phyloP scores from a whole-genome alignment of 2,888 invertebrate genomes.

The Acrocera orbiculus region DNA sequence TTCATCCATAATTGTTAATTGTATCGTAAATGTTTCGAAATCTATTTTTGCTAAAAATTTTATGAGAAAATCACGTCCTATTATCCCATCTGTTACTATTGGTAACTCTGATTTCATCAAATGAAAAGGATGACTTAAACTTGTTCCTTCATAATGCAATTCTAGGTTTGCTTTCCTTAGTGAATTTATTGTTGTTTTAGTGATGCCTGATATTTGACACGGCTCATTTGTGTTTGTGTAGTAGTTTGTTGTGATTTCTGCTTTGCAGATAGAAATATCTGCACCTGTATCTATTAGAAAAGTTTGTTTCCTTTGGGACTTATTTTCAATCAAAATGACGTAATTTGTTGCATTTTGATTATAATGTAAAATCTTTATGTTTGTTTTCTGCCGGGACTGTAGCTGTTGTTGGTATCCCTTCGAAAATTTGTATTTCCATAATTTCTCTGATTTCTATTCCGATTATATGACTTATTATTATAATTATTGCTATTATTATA shows the following conservation, averaged over 20 bases:
- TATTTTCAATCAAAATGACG: not conserved
- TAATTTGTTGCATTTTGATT: no score
- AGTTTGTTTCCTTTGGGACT: no score
- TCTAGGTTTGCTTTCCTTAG: no score
- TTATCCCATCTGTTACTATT: conserved; percentile 5
- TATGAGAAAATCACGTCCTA: conserved; percentile 3
- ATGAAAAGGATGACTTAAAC: no score
- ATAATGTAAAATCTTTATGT: no score
- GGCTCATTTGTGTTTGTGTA: not conserved
- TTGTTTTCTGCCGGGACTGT: not conserved
- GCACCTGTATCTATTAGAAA: not conserved
- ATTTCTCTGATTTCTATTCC: not conserved
- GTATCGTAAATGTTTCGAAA: conserved; percentile 2
- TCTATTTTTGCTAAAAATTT: conserved; percentile 2
- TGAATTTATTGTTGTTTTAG: no score
- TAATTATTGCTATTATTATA: not conserved
- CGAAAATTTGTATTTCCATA: not conserved
- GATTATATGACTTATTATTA: not conserved
- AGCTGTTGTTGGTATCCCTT: not conserved
- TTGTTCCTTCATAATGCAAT: not conserved
- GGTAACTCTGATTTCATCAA: conserved; percentile 2
- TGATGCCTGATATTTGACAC: not conserved
- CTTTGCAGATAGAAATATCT: not conserved
- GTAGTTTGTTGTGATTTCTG: not conserved
- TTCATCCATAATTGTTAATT: not conserved